Conservation (phyloP, 2,888 invertebrate genomes). For the Atrina japonica region DNA sequence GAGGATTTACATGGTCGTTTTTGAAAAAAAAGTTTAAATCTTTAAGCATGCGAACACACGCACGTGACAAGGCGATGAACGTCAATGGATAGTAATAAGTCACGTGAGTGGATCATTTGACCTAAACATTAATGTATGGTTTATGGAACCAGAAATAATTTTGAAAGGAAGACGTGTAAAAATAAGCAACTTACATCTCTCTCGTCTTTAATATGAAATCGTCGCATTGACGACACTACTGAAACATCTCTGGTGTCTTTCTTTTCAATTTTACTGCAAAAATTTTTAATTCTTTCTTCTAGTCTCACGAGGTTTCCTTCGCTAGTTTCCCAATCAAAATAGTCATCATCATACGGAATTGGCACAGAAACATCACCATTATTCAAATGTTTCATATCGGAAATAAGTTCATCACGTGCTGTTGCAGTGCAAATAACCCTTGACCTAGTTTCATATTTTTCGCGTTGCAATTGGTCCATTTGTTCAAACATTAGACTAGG, state of each 20-base stretch:
- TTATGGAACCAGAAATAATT: too few relatives aligned
- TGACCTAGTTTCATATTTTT: constrained; percentile 58
- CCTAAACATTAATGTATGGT: too few relatives aligned
- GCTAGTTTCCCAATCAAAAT: constrained; percentile 77
- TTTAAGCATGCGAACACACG: too few relatives aligned
- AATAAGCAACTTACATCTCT: constrained; percentile 22
- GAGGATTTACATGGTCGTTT: too few relatives aligned
- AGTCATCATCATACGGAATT: constrained; percentile 54
- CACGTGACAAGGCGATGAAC: too few relatives aligned
- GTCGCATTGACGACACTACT: constrained; percentile 16
- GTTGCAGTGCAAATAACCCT: constrained; percentile 59
- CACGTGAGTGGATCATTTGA: too few relatives aligned
- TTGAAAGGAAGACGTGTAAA: too few relatives aligned
- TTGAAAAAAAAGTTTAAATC: too few relatives aligned
- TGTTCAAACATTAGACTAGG: constrained; percentile 58
- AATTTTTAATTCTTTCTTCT: constrained; percentile 62
- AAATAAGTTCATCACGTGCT: constrained; percentile 55
- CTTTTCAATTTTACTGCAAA: constrained; percentile 61
- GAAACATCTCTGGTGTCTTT: constrained; percentile 71
- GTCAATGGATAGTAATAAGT: too few relatives aligned
- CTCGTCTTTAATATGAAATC: constrained; percentile 36
- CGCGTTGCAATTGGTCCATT: constrained; percentile 60
- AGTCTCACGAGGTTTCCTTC: constrained; percentile 65
- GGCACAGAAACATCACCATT: constrained; percentile 46
- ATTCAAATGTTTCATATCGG: constrained; percentile 49